A percentile compares a stretch with the other conserved stretches of the same genome.
Evolutionary conservation across 2,797 vertebrate genomes (phyloP).

Genomic region (Anabacerthia variegaticeps): DNA sequence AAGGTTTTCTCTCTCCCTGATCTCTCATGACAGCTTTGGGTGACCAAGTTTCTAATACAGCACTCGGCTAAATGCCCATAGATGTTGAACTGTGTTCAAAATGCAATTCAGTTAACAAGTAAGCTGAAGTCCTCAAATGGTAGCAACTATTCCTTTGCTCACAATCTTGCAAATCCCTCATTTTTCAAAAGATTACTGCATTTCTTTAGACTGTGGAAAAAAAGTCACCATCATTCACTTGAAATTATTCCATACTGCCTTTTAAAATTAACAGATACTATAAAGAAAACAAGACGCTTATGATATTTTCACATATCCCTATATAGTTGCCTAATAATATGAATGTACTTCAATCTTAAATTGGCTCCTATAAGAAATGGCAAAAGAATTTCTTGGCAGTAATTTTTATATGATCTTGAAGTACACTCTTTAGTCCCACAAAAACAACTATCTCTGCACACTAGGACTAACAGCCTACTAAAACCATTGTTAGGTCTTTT

Average conservation of each 20-base stretch:
- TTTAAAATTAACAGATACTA: background rate
- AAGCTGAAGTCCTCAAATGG: background rate
- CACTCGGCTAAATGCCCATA: background rate
- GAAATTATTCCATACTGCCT: background rate
- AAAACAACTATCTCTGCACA: background rate
- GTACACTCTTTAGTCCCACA: background rate
- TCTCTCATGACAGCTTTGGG: background rate
- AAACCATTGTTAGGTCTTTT: background rate
- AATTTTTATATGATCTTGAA: background rate
- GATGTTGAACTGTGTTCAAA: background rate
- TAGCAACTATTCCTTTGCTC: background rate
- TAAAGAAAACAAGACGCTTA: background rate
- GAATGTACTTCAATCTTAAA: background rate
- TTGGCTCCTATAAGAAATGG: background rate
- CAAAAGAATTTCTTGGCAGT: background rate
- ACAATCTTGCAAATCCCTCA: background rate
- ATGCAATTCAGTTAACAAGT: background rate
- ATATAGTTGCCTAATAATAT: background rate
- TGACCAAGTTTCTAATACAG: background rate
- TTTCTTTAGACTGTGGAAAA: background rate
- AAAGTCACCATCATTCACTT: background rate
- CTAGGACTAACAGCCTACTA: background rate
- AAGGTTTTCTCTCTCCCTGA: background rate
- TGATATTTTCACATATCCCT: background rate
- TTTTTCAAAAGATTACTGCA: background rate